Evolutionary conservation across 2,113 vertebrate genomes (phyloP), one percentile per base, ranked within the genome.

Genomic region (Calidris pugnax): DNA sequence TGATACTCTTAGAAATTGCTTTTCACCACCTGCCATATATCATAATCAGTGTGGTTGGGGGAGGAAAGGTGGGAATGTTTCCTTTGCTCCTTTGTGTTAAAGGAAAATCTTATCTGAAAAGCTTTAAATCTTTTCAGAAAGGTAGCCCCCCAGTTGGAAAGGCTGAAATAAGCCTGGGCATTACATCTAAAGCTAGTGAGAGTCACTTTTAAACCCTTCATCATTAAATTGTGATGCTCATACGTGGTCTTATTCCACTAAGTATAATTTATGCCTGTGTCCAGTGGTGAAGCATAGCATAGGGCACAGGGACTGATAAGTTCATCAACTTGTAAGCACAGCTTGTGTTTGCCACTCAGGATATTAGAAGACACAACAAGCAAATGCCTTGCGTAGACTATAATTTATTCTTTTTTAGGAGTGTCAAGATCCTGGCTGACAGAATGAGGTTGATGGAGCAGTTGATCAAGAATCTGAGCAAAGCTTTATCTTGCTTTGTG

Each of bases 41-140:
- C 93, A 69, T n/a, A n/a, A 76, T 76, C 57, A 30, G 62, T 76
- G 17, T 63, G 23, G 51, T 1, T 82, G 47, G 60, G 32, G 30
- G 57, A 71, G 50, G 64, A 51, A 55, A 22, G 6, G 19, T 17
- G 13, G 33, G 23, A 28, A 28, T 11, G 26, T 43, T 55, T 90
- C 37, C 45, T 75, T 64, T 84, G 59, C 13, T 85, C 18, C 64
- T 69, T 80, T 67, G 48, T 87, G 66, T 68, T 80, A 50, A 85
- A 68, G 48, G 13, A 43, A 95, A 78, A 86, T 89, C 62, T 93
- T 85, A 78, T 67, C 55, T 62, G 87, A 89, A 95, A 96, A 79
- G 41, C 39, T 87, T 78, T 91, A 81, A 82, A 75, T 88, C 85
- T 95, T 89, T 87, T 76, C 39, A 74, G 72, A 67, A 62, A 87